Percentiles rank a stretch among this genome's conserved stretches.
Evolutionary conservation across 2,888 invertebrate species (phyloP).

Genomic region (Agrotis ipsilon): DNA sequence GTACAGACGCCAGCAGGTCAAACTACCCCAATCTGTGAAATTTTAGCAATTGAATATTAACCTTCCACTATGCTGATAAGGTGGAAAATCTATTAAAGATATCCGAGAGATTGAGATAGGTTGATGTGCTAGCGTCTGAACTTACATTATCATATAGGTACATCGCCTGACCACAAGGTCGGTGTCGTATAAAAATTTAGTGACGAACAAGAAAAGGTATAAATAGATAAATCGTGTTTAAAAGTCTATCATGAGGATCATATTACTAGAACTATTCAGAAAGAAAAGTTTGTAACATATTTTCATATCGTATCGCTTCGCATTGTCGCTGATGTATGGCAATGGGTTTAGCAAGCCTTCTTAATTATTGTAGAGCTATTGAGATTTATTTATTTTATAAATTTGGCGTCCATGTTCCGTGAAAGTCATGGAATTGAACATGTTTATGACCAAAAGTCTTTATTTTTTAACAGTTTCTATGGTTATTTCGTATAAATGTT

Average conservation of each 20-base stretch:
- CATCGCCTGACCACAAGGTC: no score
- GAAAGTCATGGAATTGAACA: not conserved
- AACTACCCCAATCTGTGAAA: no score
- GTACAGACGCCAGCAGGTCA: no score
- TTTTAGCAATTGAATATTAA: no score
- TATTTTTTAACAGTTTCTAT: conserved; percentile 1
- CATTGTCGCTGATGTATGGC: not conserved
- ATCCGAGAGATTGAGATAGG: no score
- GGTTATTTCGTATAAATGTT: not conserved
- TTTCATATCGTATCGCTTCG: conserved; percentile 1
- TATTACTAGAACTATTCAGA: not conserved
- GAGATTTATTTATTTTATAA: no score
- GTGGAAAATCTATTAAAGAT: no score
- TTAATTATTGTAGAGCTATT: not conserved
- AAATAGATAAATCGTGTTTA: not conserved
- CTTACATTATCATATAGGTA: no score
- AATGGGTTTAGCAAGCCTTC: not conserved
- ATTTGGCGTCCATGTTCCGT: not conserved
- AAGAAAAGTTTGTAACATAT: not conserved
- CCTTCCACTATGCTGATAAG: no score
- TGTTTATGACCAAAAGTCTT: not conserved
- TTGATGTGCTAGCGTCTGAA: no score
- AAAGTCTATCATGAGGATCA: not conserved
- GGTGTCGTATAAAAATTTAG: no score
- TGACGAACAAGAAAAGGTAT: not conserved